These are phyloP conservation scores for Platysteira castanea DNA, from an alignment of 2,113 vertebrate genomes.

Conservation along the genomic window DNA sequence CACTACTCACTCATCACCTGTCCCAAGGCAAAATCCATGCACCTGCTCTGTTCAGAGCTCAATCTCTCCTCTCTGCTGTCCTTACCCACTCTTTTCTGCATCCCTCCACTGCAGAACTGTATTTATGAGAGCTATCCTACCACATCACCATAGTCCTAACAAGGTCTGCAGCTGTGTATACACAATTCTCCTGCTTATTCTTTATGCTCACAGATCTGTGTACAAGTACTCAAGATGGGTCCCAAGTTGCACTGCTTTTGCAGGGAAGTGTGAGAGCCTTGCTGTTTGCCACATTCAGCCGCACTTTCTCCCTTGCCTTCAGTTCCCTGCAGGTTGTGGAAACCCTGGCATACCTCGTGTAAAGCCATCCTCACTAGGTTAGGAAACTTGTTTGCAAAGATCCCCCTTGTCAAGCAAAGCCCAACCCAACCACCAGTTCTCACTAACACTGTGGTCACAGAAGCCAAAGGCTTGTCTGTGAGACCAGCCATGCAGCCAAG, in stretches of 20 bases:
- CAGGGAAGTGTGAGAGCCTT: background rate
- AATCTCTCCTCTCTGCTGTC: background rate
- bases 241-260: background rate
- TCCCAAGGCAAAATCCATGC: background rate
- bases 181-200: background rate
- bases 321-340: background rate
- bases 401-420: background rate
- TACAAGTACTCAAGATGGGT: background rate
- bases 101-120: background rate
- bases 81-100: background rate
- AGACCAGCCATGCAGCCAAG: background rate
- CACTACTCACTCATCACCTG: background rate
- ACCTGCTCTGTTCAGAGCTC: background rate
- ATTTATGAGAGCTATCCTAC: background rate
- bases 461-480: background rate
- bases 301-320: background rate
- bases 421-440: background rate
- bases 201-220: background rate
- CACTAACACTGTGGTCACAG: accelerated
- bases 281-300: background rate
- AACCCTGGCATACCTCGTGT: background rate
- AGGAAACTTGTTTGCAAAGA: background rate
- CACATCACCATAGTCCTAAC: background rate
- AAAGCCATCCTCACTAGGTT: background rate
- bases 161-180: background rate